Conservation (phyloP, 2,797 vertebrate genomes). For the Tragopan temminckii region DNA sequence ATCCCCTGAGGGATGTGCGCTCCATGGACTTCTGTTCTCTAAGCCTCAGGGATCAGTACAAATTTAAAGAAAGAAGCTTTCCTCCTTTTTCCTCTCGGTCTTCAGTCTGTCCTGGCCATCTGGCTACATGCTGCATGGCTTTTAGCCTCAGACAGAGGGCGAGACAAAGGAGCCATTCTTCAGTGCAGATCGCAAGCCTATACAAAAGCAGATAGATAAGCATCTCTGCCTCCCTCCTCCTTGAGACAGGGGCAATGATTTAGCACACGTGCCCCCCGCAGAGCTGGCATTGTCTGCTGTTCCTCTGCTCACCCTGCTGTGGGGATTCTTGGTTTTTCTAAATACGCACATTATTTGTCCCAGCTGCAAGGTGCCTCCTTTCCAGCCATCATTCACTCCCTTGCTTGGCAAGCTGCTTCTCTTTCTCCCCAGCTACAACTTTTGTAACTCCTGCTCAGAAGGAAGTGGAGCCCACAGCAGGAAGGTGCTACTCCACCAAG, state of each 20-base stretch:
- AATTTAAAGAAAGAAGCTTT: slow-evolving; percentile 3
- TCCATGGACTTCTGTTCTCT: not conserved
- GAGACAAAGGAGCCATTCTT: slow-evolving; percentile 42
- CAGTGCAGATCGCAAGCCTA: not conserved
- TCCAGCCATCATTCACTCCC: not conserved
- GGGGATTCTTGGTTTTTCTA: accelerated
- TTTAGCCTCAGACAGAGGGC: not conserved
- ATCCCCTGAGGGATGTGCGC: not conserved
- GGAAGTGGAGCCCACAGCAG: not conserved
- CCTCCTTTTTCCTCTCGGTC: not conserved
- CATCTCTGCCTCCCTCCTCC: not conserved
- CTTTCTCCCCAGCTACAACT: not conserved
- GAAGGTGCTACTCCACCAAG: not conserved
- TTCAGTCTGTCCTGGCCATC: not conserved
- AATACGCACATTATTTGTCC: accelerated
- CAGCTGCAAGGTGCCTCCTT: not conserved
- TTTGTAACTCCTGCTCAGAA: not conserved
- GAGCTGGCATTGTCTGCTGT: not conserved
- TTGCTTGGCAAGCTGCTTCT: not conserved
- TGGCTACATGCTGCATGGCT: slow-evolving; percentile 18
- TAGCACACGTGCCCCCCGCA: accelerated
- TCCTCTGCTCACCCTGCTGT: accelerated
- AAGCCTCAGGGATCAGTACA: not conserved
- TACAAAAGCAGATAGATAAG: not conserved
- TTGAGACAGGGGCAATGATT: not conserved